Base-by-base conservation (phyloP, 2,888 invertebrate genomes). In the Apeira syringaria region DNA sequence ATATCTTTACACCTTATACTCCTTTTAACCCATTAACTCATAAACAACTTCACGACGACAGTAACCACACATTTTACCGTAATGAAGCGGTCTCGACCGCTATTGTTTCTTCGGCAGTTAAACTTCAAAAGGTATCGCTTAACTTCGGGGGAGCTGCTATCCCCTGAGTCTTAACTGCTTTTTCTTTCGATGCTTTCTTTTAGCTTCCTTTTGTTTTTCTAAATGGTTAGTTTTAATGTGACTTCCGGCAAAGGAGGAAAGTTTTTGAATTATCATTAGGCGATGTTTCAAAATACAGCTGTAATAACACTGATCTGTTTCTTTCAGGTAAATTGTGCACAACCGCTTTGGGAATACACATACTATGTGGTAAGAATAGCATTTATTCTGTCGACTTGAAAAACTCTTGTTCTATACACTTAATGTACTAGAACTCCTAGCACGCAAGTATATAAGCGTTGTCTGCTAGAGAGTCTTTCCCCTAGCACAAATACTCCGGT, bases 11-110 rank as follows among this genome's bases (percentile, higher is more conserved):
- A 33, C 13, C 13, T 25, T 20, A 7, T 20, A 20, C 33, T 28
- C 29, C 26, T 20, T 34, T 29, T 5, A 33, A 11, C 4, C 27
- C 28, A 26, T 43, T 32, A 36, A 20, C 18, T 10, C 27, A 15
- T 10, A 26, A 32, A 36, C 27, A 36, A n/a, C 34, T 27, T 11
- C 15, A 24, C 9, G 33, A 18, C 20, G 35, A 43, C 37, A 44
- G 17, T 25, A 38, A 44, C 44, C 44, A 44, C 26, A 29, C 37
- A 27, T 24, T 13, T n/a, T 32, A 26, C 44, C 22, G 29, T 38
- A 44, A 44, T 44, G 44, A 29, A 38, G 44, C 25, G 26, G 42
- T 41, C 47, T 41, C 39, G 40, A 46, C 39, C 39, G 18, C 51
- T 10, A 46, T 46, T 46, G 48, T 48, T 45, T 36, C 29, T 34